phyloP scores from a whole-genome alignment of 2,888 invertebrate species.

The Glyphotaelius pellucidus region DNA sequence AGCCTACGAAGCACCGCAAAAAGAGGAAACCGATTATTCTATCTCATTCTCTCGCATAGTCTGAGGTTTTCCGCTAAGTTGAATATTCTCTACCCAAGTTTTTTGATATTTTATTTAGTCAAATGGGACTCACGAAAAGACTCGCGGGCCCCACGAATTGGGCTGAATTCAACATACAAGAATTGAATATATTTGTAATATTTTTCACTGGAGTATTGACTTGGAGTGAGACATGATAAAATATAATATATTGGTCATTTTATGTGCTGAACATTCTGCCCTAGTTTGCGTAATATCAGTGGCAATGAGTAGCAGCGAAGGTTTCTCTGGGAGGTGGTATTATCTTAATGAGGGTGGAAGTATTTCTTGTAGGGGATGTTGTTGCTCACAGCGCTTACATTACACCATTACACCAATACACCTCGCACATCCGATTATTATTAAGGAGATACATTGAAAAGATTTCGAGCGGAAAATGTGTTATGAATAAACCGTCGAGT shows the following conservation, averaged over 20 bases:
- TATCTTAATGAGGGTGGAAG: slow-evolving; percentile 28
- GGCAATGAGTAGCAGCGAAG: background rate
- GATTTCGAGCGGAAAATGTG: background rate
- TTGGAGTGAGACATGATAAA: no score
- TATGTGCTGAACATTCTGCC: background rate
- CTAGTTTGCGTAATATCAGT: background rate
- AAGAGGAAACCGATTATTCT: no score
- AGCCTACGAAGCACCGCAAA: no score
- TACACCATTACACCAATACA: background rate
- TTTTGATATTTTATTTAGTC: no score
- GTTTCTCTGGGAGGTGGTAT: background rate
- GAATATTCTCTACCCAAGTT: no score
- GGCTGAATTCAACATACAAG: no score
- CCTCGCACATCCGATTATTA: slow-evolving; percentile 4
- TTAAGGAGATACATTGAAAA: slow-evolving; percentile 3
- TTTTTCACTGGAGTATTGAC: no score
- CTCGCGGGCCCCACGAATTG: no score
- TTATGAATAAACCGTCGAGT: background rate
- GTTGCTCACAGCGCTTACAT: background rate
- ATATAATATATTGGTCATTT: background rate
- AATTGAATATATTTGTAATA: no score
- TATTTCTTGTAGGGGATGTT: background rate
- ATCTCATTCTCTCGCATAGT: no score
- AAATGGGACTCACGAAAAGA: no score
- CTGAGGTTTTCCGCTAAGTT: no score